Percentiles rank a stretch among this genome's conserved stretches.
Conservation (phyloP, 2,888 invertebrate species). For the Drosophila algonquin region DNA sequence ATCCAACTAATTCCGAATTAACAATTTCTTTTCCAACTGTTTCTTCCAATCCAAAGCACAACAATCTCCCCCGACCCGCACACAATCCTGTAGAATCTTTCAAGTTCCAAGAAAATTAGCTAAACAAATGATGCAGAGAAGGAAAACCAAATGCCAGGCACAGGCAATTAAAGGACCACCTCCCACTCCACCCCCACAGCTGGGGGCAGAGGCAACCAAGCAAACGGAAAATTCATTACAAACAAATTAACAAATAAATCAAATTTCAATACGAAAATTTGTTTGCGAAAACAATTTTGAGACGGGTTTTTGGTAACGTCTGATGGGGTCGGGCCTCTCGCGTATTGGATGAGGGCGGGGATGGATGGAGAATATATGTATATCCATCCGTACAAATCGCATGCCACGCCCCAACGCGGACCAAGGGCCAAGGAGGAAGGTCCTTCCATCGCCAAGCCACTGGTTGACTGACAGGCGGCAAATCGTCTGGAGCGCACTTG, state of each 20-base stretch:
- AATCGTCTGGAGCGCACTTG: conserved; percentile 77
- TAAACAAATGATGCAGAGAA: conserved; percentile 70
- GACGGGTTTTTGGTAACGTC: conserved; percentile 50
- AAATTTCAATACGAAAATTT: conserved; percentile 83
- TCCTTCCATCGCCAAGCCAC: conserved; percentile 22
- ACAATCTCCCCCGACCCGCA: conserved; percentile 19
- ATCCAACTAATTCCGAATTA: conserved; percentile 22
- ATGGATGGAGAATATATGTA: background rate
- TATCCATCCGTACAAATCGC: conserved; percentile 46
- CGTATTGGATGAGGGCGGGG: background rate
- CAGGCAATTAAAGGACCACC: conserved; percentile 71
- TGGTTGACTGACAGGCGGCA: conserved; percentile 74
- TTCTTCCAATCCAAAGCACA: conserved; percentile 63
- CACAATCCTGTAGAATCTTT: conserved; percentile 2
- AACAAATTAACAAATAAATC: conserved; percentile 84
- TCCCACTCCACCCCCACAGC: conserved; percentile 19
- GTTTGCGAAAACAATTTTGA: conserved; percentile 82
- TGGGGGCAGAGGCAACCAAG: conserved; percentile 54
- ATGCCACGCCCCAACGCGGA: conserved; percentile 71
- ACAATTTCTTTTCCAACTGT: conserved; percentile 49
- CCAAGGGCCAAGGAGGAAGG: conserved; percentile 16
- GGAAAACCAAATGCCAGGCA: conserved; percentile 64
- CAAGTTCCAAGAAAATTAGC: conserved; percentile 62
- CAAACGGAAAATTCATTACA: conserved; percentile 82
- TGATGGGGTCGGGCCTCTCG: background rate